A percentile compares a stretch with the other conserved stretches of the same genome.
phyloP scores from a whole-genome alignment of 1,140 invertebrate genomes.

The Oedothorax gibbosus region DNA sequence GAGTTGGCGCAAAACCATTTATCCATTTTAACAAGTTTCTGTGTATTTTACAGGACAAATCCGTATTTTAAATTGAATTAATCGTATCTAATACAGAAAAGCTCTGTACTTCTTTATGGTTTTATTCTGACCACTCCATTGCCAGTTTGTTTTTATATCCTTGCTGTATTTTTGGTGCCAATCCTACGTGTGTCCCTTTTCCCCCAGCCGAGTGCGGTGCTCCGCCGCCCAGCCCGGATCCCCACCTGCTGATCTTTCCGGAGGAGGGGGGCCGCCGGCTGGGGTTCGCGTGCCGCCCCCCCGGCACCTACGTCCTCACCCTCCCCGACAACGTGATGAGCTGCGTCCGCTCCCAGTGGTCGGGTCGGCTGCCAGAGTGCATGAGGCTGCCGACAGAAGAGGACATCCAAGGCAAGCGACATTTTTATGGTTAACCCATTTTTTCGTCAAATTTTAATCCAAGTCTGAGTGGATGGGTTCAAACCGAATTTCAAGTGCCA shows the following conservation, averaged over 20 bases:
- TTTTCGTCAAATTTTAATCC: neutral
- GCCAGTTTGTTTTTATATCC: too few relatives aligned
- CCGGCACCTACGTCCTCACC: conserved; percentile 1
- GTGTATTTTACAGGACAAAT: too few relatives aligned
- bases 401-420: conserved; percentile 17
- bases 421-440: neutral
- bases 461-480: neutral
- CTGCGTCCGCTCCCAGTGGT: neutral
- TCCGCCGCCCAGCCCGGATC: neutral
- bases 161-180: too few relatives aligned
- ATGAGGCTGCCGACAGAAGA: neutral
- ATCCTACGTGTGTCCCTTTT: too few relatives aligned
- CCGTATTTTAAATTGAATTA: too few relatives aligned
- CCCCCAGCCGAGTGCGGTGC: neutral
- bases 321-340: neutral
- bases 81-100: too few relatives aligned
- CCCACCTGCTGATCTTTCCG: neutral
- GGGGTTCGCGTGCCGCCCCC: conserved; percentile 4
- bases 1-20: too few relatives aligned
- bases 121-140: too few relatives aligned
- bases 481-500: too few relatives aligned
- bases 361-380: neutral
- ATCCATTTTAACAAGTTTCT: too few relatives aligned
- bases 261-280: neutral
- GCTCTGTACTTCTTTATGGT: too few relatives aligned